Conservation (phyloP, 2,888 invertebrate genomes). For the Abscondita cerata region DNA sequence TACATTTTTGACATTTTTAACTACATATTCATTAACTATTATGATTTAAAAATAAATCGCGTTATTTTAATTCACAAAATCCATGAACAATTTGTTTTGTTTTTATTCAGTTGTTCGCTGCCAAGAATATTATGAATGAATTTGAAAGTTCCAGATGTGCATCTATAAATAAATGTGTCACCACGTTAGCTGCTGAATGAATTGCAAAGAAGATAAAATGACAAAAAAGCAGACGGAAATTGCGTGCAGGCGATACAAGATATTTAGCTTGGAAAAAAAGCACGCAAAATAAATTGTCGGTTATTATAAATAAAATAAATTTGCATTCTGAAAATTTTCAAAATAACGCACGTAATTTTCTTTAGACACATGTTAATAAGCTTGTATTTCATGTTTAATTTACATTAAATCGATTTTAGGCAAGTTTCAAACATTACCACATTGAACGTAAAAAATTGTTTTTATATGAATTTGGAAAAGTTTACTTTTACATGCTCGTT, state of each 20-base stretch:
- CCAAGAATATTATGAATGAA: constrained; percentile 34
- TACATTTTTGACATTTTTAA: too few species aligned
- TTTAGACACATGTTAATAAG: too few species aligned
- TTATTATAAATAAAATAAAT: not conserved
- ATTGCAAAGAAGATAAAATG: constrained; percentile 22
- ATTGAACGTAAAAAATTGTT: too few species aligned
- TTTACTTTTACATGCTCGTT: too few species aligned
- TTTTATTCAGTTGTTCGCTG: constrained; percentile 3
- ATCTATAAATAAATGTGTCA: constrained; percentile 31
- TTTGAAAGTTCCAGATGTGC: constrained; percentile 27
- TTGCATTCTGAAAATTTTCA: too few species aligned
- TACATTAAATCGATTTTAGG: too few species aligned
- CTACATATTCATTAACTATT: too few species aligned
- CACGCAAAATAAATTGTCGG: not conserved
- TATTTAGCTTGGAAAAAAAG: constrained; percentile 15
- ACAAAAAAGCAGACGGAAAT: constrained; percentile 19
- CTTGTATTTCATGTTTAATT: too few species aligned
- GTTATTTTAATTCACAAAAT: constrained; percentile 9
- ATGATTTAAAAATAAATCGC: not conserved
- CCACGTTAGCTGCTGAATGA: constrained; percentile 27
- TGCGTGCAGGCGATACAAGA: constrained; percentile 21
- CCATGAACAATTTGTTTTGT: constrained; percentile 15
- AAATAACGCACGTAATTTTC: too few species aligned
- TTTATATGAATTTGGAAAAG: too few species aligned
- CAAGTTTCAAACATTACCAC: too few species aligned